phyloP scores from a whole-genome alignment of 2,888 invertebrate species.

The Pachydiplax longipennis region DNA sequence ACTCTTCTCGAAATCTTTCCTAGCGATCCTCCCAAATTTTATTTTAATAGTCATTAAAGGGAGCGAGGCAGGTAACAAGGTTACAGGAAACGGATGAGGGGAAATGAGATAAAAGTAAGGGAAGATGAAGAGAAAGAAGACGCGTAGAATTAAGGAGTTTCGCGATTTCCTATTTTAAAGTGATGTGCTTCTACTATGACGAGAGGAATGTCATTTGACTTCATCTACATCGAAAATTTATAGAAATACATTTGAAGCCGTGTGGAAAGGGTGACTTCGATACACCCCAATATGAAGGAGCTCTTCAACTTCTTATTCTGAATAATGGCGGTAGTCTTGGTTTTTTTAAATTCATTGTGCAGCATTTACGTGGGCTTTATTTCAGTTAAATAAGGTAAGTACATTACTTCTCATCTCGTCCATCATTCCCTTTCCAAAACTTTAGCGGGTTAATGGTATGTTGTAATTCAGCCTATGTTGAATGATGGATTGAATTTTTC shows the following conservation, averaged over 20 bases:
- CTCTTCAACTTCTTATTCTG: too few relatives aligned
- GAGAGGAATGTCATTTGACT: neutral
- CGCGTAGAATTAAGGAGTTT: neutral
- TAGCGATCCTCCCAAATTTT: neutral
- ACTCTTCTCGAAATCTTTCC: slow-evolving; percentile 16
- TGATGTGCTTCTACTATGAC: neutral
- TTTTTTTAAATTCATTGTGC: too few relatives aligned
- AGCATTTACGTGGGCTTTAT: too few relatives aligned
- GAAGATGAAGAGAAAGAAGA: neutral
- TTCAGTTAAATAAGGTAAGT: too few relatives aligned
- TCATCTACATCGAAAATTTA: neutral
- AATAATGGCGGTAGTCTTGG: too few relatives aligned
- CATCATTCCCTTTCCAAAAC: too few relatives aligned
- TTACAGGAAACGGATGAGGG: slow-evolving; percentile 22
- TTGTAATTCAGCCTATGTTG: too few relatives aligned
- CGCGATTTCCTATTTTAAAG: neutral
- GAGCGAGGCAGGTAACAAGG: slow-evolving; percentile 33
- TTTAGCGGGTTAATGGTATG: too few relatives aligned
- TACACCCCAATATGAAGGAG: neutral
- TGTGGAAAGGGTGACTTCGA: too few relatives aligned
- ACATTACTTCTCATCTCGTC: too few relatives aligned
- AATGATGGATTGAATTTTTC: too few relatives aligned
- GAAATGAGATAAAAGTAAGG: neutral
- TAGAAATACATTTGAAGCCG: too few relatives aligned
- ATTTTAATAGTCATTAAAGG: slow-evolving; percentile 37